Evolutionary conservation across 2,888 invertebrate genomes (phyloP).

Genomic region (Mechanitis messenoides): DNA sequence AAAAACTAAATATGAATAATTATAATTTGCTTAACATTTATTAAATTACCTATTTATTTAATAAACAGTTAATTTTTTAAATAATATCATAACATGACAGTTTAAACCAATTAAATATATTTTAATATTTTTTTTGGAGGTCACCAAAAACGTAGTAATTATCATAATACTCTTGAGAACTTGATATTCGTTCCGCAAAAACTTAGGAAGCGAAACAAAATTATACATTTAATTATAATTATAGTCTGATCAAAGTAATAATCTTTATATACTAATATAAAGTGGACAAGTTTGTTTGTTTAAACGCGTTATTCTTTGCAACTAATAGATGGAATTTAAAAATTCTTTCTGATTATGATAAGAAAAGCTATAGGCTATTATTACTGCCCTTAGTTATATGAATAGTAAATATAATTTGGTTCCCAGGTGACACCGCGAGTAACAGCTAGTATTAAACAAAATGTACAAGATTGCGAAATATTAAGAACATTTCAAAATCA

Average conservation of each 20-base stretch:
- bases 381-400: too few relatives aligned
- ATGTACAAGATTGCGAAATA: neutral
- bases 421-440: too few relatives aligned
- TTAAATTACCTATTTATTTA: neutral
- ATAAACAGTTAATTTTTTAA: neutral
- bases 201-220: conserved; percentile 25
- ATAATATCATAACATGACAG: conserved; percentile 1
- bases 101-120: conserved; percentile 4
- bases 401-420: too few relatives aligned
- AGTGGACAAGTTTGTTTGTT: too few relatives aligned
- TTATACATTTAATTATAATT: conserved; percentile 20
- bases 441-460: neutral
- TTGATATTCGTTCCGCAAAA: conserved; percentile 17
- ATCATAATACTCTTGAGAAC: conserved; percentile 7
- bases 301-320: too few relatives aligned
- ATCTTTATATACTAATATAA: neutral
- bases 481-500: neutral
- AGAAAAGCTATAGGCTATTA: too few relatives aligned
- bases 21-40: neutral
- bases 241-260: neutral
- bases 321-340: too few relatives aligned
- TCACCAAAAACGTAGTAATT: conserved; percentile 20
- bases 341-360: too few relatives aligned
- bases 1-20: too few relatives aligned
- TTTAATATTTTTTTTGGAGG: conserved; percentile 9